Evolutionary conservation across 2,888 invertebrate species (phyloP).

Genomic region (Tolmerus cingulatus): DNA sequence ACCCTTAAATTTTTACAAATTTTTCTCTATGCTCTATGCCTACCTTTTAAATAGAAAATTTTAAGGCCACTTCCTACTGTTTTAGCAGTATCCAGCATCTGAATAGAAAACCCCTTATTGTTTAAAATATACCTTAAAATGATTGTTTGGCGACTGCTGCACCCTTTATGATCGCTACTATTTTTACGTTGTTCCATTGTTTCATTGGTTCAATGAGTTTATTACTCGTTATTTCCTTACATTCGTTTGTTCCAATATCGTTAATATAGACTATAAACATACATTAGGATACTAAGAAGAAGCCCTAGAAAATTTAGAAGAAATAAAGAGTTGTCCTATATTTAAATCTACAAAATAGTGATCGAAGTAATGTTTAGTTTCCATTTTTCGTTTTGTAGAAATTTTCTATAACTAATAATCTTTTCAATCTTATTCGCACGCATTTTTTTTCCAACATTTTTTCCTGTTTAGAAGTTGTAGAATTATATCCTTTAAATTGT

Average conservation of each 20-base stretch:
- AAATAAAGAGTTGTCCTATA: constrained; percentile 37
- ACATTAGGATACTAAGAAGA: background rate
- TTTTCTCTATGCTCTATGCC: background rate
- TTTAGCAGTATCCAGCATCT: background rate
- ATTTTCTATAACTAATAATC: background rate
- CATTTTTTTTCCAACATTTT: background rate
- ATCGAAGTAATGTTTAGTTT: background rate
- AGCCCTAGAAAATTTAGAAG: constrained; percentile 14
- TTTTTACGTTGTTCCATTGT: background rate
- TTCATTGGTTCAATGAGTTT: background rate
- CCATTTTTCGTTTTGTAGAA: background rate
- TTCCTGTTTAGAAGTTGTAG: background rate
- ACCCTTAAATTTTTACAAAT: background rate
- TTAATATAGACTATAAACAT: background rate
- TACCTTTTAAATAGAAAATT: background rate
- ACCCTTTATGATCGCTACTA: constrained; percentile 7
- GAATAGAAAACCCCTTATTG: background rate
- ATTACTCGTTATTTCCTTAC: background rate
- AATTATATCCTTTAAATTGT: background rate
- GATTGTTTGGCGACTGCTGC: background rate
- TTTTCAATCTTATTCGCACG: background rate
- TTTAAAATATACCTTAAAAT: background rate
- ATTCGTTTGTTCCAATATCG: background rate
- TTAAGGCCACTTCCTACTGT: background rate
- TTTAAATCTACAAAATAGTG: constrained; percentile 13